These are phyloP conservation scores for Cricetomys ansorgei DNA, from an alignment of 2,113 vertebrate genomes.

Conservation along the genomic window DNA sequence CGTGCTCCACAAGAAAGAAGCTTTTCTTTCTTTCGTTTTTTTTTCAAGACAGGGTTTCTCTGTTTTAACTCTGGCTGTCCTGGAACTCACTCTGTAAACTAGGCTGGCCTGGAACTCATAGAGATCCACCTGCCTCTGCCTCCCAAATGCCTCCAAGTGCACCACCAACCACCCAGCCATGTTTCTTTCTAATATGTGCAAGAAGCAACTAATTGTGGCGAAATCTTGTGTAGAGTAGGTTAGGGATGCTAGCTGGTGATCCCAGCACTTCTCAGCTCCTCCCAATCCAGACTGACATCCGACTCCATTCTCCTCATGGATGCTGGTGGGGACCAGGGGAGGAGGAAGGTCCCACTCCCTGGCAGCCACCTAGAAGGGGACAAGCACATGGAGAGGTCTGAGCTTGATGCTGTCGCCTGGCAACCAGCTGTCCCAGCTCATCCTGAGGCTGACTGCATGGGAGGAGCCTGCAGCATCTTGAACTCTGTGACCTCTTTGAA, in stretches of 20 bases:
- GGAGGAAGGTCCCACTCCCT: neutral
- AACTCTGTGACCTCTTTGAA: neutral
- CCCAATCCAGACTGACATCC: neutral
- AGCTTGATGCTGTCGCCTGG: neutral
- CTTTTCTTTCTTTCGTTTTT: neutral
- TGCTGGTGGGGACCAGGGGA: too few species aligned
- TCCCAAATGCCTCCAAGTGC: too few species aligned
- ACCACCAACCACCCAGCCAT: too few species aligned
- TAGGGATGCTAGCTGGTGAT: neutral
- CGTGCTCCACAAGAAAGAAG: neutral
- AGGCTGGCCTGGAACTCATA: too few species aligned
- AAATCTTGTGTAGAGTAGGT: neutral
- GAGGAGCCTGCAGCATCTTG: too few species aligned
- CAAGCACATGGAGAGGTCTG: rapidly evolving
- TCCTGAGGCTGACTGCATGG: neutral
- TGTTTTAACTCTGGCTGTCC: too few species aligned
- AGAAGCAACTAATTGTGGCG: neutral
- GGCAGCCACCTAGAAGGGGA: neutral
- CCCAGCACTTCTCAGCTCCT: neutral
- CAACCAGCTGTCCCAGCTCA: neutral
- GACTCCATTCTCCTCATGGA: neutral
- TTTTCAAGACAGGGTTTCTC: too few species aligned
- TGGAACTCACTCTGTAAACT: too few species aligned
- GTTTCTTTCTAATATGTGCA: neutral
- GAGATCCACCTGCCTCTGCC: too few species aligned